Base-by-base conservation (phyloP, 1,140 invertebrate species). In the Drosophila auraria region DNA sequence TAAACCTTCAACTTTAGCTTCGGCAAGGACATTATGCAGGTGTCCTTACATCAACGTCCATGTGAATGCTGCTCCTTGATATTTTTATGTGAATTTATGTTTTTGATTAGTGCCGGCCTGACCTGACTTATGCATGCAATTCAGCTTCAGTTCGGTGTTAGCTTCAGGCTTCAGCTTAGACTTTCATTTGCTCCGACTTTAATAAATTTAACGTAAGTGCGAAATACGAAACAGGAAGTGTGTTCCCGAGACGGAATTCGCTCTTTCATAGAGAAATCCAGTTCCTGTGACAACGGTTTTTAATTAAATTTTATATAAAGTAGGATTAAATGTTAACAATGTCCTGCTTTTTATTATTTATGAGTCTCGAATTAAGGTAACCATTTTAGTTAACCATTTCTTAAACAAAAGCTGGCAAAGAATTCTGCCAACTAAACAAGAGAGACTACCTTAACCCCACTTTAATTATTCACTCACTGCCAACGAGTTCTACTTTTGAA, bases 21-120 rank as follows among this genome's bases (percentile, higher is more conserved):
- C 58, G 49, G 58, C 84, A 81, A 87, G 77, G 84, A 84, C 83
- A 80, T 68, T 78, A 65, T 83, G 71, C 80, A 89, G 80, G 80
- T 89, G 80, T 87, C 63, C 70, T 53, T 66, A 69, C 40, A 54
- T 75, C 63, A 60, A 17, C 69, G 80, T 73, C 54, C 45, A 30
- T 60, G 57, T 72, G 58, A 60, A 59, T 62, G 42, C 68, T 61
- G 49, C 64, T 65, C 56, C 77, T 74, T 80, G 66, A 78, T 79
- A 79, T 89, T 90, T 90, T 90, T 77, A 90, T 90, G 86, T 90
- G 86, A 90, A 90, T 90, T 90, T 90, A 90, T 90, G 86, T 86
- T 78, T 90, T 90, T 90, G 86, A 90, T 90, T 90, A 90, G 82
- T 82, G 75, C 86, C 81, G 69, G 63, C 69, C 69, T 61, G 54